Conservation (phyloP, 2,888 invertebrate species). For the Carcina quercana region DNA sequence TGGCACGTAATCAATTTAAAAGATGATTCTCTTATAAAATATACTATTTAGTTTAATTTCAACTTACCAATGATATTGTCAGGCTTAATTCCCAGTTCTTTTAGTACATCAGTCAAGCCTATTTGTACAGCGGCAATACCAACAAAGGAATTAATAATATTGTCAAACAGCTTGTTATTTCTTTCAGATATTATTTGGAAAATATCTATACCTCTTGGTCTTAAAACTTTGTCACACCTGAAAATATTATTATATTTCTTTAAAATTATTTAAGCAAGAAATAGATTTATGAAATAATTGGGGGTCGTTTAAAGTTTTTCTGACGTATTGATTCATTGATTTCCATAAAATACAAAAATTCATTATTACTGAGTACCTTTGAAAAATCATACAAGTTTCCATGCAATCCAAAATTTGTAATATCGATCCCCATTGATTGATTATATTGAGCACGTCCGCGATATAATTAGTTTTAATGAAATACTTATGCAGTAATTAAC, state of each 20-base stretch:
- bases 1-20: background rate
- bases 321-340: too few species aligned
- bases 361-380: too few species aligned
- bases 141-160: slow-evolving; percentile 81
- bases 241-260: background rate
- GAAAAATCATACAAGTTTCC: too few species aligned
- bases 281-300: too few species aligned
- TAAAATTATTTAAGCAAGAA: too few species aligned
- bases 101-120: slow-evolving; percentile 45
- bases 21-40: background rate
- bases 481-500: too few species aligned
- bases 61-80: slow-evolving; percentile 81
- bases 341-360: too few species aligned
- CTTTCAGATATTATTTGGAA: slow-evolving; percentile 68
- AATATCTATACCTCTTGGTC: slow-evolving; percentile 74
- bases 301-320: too few species aligned
- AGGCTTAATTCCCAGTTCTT: slow-evolving; percentile 73
- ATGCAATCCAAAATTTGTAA: too few species aligned
- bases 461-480: too few species aligned
- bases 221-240: slow-evolving; percentile 64
- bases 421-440: too few species aligned
- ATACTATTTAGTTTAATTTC: background rate
- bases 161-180: slow-evolving; percentile 53
- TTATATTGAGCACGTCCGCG: too few species aligned
- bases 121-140: slow-evolving; percentile 81